phyloP scores from a whole-genome alignment of 2,888 invertebrate genomes.

The Chironomus riparius region DNA sequence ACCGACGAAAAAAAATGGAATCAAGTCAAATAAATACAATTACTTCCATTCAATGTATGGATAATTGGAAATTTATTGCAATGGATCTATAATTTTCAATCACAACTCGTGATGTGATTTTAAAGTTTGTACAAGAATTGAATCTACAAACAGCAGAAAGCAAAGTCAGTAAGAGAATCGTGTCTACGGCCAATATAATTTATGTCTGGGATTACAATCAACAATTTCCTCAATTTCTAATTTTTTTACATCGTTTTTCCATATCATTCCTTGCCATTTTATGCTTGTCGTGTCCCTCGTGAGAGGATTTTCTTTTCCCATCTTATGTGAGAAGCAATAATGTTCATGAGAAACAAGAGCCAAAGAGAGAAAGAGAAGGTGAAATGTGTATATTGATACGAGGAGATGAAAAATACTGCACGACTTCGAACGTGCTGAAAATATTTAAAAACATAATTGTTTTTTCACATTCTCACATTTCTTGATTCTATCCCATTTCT shows the following conservation, averaged over 20 bases:
- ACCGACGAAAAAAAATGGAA: too few species aligned
- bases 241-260: conserved; percentile 6
- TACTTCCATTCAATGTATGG: neutral
- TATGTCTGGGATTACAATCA: conserved; percentile 15
- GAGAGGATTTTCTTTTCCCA: neutral
- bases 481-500: neutral
- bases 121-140: neutral
- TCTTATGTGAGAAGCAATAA: neutral
- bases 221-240: conserved; percentile 14
- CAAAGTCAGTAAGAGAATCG: neutral
- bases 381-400: neutral
- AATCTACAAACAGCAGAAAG: neutral
- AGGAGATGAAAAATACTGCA: neutral
- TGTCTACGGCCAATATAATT: conserved; percentile 1
- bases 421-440: conserved; percentile 20
- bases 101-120: conserved; percentile 23
- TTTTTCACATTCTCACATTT: conserved; percentile 5
- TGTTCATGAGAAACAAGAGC: neutral
- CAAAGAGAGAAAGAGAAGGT: neutral
- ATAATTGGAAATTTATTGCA: conserved; percentile 23
- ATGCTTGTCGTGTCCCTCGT: neutral
- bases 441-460: conserved; percentile 24
- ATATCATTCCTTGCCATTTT: neutral
- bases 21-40: too few species aligned
- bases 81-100: conserved; percentile 26